Evolutionary conservation across 2,888 invertebrate genomes (phyloP), one percentile per base, ranked within the genome.

Genomic region (Leucozona laternaria): DNA sequence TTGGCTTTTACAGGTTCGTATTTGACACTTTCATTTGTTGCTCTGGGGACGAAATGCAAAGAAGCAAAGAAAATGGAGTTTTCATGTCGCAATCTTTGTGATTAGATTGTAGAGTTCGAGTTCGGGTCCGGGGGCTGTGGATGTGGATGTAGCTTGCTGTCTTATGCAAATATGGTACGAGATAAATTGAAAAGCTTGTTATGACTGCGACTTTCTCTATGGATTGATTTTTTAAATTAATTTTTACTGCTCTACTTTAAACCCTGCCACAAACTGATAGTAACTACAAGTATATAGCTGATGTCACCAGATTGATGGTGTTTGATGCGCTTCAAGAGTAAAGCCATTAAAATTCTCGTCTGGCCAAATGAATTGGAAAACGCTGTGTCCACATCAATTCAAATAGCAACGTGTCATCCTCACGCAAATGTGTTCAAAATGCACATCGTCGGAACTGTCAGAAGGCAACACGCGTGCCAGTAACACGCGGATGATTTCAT

Each of bases 1-100:
- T 81, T 77, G 73, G 77, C 81, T 80, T 85, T 81, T 81, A 77
- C 76, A 80, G 80, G 72, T 85, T 81, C 81, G 77, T 81, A 77
- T 85, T 85, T 77, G 77, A 62, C 85, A 81, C 81, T 72, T 85
- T 70, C 85, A 73, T 70, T 81, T 77, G 81, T 77, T 85, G 72
- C 85, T 78, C 70, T 55, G 45, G 85, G 85, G 73, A 66, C 15
- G 40, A 34, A 37, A 37, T 7, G 31, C 31, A 57, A 34, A 34
- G 57, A 17, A 76, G 66, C 15, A 8, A n/a, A 55, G 50, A 70
- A 70, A 81, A 85, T 85, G 85, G 81, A 81, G 48, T 81, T 85
- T 85, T 50, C 81, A 68, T 85, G 85, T 85, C 73, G 57, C 77
- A 68, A 17, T 73, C 71, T 48, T 40, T 70, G 66, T 68, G 66